phyloP scores from a whole-genome alignment of 2,113 vertebrate genomes.

The Thymallus thymallus region DNA sequence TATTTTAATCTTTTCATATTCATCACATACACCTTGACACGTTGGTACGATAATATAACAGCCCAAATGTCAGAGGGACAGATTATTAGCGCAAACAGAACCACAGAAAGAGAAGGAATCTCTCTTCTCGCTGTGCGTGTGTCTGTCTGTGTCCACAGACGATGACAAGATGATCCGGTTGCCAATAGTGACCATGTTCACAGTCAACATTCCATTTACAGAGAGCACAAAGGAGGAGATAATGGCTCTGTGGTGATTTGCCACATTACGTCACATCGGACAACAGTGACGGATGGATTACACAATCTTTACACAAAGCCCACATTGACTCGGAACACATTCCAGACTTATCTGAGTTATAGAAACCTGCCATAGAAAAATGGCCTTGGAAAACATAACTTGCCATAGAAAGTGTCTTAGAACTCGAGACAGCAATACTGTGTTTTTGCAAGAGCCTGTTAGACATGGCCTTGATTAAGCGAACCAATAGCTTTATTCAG shows the following conservation, averaged over 20 bases:
- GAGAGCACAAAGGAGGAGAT: not conserved
- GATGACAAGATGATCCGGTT: not conserved
- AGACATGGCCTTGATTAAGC: not conserved
- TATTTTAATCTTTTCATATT: not conserved
- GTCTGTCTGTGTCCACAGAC: not conserved
- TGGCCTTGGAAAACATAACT: too few species aligned
- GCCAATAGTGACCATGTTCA: not conserved
- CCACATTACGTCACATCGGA: not conserved
- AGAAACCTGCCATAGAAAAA: too few species aligned
- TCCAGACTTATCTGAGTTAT: too few species aligned
- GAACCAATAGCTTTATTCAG: too few species aligned
- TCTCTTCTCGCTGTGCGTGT: not conserved
- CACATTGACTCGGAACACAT: too few species aligned
- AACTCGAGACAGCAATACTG: not conserved
- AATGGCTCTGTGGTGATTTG: not conserved
- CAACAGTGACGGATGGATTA: not conserved
- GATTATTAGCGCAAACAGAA: not conserved
- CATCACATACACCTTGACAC: too few species aligned
- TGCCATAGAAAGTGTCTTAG: not conserved
- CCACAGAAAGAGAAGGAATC: not conserved
- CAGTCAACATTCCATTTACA: not conserved
- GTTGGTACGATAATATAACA: not conserved
- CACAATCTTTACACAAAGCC: not conserved
- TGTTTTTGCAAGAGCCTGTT: not conserved
- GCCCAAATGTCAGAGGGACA: not conserved